phyloP scores from a whole-genome alignment of 2,797 vertebrate genomes.

The Spinibarbus caldwelli region DNA sequence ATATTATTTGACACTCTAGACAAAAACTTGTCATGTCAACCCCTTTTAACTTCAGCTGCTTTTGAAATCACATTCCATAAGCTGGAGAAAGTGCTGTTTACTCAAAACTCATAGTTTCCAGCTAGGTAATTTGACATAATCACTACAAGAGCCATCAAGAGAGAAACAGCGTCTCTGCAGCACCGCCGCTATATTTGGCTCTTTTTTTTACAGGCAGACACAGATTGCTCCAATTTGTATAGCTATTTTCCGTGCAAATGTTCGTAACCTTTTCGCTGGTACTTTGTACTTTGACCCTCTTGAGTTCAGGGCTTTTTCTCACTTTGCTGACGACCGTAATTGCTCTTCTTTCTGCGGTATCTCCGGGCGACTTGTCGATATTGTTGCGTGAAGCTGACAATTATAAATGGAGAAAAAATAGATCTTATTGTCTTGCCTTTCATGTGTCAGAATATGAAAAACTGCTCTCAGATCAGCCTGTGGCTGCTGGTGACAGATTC shows the following conservation, averaged over 20 bases:
- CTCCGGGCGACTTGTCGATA: slow-evolving; percentile 6
- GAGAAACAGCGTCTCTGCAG: slow-evolving; percentile 6
- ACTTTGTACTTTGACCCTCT: slow-evolving; percentile 7
- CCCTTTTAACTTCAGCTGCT: slow-evolving; percentile 2
- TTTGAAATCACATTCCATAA: slow-evolving; percentile 38
- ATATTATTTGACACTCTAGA: background rate
- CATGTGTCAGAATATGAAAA: slow-evolving; percentile 52
- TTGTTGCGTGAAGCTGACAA: slow-evolving; percentile 25
- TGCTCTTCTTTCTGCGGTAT: background rate
- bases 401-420: slow-evolving; percentile 30
- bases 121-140: slow-evolving; percentile 49
- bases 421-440: slow-evolving; percentile 52
- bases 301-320: background rate
- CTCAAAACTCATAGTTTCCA: slow-evolving; percentile 42
- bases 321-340: slow-evolving; percentile 2
- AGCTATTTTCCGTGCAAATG: slow-evolving; percentile 10
- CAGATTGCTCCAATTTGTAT: slow-evolving; percentile 28
- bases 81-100: slow-evolving; percentile 24
- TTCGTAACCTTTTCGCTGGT: background rate
- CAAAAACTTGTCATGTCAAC: slow-evolving; percentile 8
- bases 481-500: slow-evolving; percentile 54
- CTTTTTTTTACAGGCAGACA: background rate
- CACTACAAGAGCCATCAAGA: slow-evolving; percentile 29
- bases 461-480: slow-evolving; percentile 46
- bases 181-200: slow-evolving; percentile 2